A percentile compares a stretch with the other conserved stretches of the same genome.
phyloP scores from a whole-genome alignment of 2,113 vertebrate species.

The Callospermophilus lateralis region DNA sequence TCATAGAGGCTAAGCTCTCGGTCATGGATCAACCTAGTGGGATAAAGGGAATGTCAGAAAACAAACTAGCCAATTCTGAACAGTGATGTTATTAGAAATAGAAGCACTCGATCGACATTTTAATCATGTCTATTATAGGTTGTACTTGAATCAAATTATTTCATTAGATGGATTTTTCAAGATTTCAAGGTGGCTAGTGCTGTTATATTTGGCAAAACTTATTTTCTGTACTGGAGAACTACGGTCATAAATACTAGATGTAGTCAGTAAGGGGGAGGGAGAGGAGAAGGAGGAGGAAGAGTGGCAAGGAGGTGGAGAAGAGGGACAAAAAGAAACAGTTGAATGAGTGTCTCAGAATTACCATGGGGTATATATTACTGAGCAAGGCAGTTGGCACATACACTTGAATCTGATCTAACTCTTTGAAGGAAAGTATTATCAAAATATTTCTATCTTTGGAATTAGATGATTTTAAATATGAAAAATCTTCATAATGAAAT shows the following conservation, averaged over 20 bases:
- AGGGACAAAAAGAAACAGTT: background rate
- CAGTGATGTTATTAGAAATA: background rate
- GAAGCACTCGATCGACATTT: background rate
- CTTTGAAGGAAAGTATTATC: background rate
- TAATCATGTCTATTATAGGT: background rate
- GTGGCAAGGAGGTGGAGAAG: background rate
- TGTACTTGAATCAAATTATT: background rate
- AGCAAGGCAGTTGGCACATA: background rate
- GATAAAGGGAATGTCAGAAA: background rate
- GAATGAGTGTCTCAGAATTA: background rate
- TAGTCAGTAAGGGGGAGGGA: background rate
- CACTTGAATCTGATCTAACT: background rate
- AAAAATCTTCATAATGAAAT: slow-evolving; percentile 32
- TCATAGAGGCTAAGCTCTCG: slow-evolving; percentile 97
- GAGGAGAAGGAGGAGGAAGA: background rate
- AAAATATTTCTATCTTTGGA: slow-evolving; percentile 33
- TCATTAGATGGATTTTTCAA: background rate
- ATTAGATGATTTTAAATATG: background rate
- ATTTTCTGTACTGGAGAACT: background rate
- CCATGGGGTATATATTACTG: background rate
- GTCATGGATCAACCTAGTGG: slow-evolving; percentile 94
- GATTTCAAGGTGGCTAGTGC: background rate
- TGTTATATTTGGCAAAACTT: background rate
- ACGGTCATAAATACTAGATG: background rate
- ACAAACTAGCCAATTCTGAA: background rate